phyloP scores from a whole-genome alignment of 2,113 vertebrate species.

The Pandion haliaetus region DNA sequence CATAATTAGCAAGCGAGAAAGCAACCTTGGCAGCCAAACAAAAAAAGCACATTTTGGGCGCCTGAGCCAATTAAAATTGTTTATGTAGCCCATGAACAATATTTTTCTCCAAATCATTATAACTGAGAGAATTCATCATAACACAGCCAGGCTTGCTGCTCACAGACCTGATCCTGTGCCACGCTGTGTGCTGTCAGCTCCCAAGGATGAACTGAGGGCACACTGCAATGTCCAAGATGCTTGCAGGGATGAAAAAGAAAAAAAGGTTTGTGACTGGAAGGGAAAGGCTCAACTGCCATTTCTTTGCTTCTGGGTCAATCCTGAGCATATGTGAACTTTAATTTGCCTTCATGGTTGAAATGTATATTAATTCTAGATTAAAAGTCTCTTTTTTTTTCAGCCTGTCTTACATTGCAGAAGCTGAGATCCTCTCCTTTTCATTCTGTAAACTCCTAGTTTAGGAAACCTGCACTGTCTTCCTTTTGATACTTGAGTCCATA shows the following conservation, averaged over 20 bases:
- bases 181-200: neutral
- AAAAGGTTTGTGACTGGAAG: neutral
- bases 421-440: neutral
- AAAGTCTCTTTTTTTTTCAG: neutral
- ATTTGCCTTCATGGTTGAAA: neutral
- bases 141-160: conserved; percentile 4
- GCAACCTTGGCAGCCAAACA: conserved; percentile 76
- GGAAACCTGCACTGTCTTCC: neutral
- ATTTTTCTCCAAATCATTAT: conserved; percentile 73
- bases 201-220: neutral
- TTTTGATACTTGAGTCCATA: neutral
- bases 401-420: neutral
- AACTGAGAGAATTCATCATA: conserved; percentile 49
- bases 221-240: fast-evolving
- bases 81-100: conserved; percentile 73
- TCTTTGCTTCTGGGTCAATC: neutral
- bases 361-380: neutral
- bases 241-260: neutral
- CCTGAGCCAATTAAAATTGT: conserved; percentile 80
- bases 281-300: neutral
- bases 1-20: conserved; percentile 79
- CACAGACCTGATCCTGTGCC: neutral
- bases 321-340: neutral
- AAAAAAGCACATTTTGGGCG: conserved; percentile 77
- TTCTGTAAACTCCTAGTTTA: neutral